phyloP scores from a whole-genome alignment of 1,140 invertebrate genomes.

The Parasteatoda tepidariorum region DNA sequence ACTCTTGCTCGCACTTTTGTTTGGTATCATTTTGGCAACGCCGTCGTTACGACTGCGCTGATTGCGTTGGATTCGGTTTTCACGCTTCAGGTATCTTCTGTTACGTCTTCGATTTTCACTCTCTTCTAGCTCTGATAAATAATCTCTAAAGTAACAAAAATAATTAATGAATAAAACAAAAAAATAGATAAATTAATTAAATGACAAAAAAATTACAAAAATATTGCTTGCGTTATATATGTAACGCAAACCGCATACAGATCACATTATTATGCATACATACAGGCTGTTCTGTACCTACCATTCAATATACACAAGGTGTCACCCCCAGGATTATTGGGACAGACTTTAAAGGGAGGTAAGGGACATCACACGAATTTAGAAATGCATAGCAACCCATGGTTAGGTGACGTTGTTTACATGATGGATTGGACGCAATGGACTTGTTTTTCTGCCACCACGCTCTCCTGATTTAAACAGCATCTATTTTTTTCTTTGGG shows the following conservation, averaged over 20 bases:
- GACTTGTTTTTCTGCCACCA: no score
- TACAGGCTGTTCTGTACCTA: neutral
- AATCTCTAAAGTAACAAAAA: neutral
- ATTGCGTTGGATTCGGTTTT: conserved; percentile 42
- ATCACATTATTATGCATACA: neutral
- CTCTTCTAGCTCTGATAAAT: conserved; percentile 21
- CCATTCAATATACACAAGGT: neutral
- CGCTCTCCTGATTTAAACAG: no score
- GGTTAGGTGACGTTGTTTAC: no score
- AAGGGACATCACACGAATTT: no score
- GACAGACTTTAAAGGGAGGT: no score
- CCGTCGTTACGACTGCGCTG: conserved; percentile 62
- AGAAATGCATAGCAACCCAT: no score
- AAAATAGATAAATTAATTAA: neutral
- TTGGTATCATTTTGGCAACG: conserved; percentile 62
- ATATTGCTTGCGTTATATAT: neutral
- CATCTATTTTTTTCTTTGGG: no score
- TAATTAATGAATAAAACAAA: neutral
- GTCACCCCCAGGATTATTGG: neutral
- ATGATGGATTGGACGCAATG: no score
- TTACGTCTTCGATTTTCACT: conserved; percentile 1
- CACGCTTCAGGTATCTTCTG: conserved; percentile 51
- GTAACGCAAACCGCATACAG: neutral
- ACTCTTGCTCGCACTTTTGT: neutral
- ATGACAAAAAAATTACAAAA: neutral